Evolutionary conservation across 2,113 vertebrate species (phyloP).

Genomic region (Rhineura floridana): DNA sequence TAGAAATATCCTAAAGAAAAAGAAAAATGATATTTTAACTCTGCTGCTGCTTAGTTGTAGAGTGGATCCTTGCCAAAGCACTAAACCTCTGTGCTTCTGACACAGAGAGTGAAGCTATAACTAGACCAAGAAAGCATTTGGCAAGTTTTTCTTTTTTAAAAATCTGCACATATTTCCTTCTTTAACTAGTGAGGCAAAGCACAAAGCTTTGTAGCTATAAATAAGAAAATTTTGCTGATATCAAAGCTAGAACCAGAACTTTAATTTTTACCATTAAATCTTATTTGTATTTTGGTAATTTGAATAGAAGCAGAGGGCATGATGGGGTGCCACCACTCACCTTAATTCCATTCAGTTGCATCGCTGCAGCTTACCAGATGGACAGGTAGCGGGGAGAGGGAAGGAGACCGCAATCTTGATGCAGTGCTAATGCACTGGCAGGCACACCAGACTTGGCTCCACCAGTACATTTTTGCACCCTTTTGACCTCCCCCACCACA

Average conservation of each 20-base stretch:
- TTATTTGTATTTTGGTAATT: neutral
- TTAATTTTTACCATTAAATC: neutral
- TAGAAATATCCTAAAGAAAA: neutral
- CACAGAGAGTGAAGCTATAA: neutral
- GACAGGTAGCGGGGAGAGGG: too few species aligned
- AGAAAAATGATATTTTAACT: neutral
- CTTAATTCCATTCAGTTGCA: too few species aligned
- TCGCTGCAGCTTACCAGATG: too few species aligned
- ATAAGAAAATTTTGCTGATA: neutral
- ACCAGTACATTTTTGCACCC: too few species aligned
- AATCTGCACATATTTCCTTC: neutral
- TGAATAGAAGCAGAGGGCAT: too few species aligned
- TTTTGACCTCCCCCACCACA: too few species aligned
- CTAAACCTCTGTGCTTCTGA: neutral
- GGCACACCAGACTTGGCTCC: too few species aligned
- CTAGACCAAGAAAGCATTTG: neutral
- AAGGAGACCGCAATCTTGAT: too few species aligned
- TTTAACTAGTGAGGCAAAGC: neutral
- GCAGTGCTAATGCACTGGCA: too few species aligned
- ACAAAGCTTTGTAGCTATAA: neutral
- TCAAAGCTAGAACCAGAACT: neutral
- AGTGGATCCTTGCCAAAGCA: neutral
- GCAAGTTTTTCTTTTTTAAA: neutral
- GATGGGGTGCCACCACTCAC: too few species aligned
- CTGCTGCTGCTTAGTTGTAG: neutral